These are phyloP conservation scores for Micrastur ruficollis DNA, from an alignment of 2,797 vertebrate genomes.

Conservation along the genomic window DNA sequence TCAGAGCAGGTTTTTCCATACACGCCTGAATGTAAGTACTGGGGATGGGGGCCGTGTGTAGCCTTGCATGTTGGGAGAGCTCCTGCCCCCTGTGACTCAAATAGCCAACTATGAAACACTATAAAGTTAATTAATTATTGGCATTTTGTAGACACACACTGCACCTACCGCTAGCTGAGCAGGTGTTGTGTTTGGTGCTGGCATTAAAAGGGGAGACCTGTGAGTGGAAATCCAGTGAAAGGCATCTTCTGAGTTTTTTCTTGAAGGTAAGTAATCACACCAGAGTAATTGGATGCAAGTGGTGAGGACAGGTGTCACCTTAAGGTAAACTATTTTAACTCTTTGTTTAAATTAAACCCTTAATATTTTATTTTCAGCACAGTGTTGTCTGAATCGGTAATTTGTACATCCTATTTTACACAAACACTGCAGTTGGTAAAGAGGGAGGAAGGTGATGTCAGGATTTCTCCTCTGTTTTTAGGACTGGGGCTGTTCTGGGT, in stretches of 20 bases:
- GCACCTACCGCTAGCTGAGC: rapidly evolving
- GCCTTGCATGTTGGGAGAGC: not conserved
- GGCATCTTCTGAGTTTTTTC: not conserved
- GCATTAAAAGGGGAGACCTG: not conserved
- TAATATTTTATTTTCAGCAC: not conserved
- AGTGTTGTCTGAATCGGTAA: not conserved
- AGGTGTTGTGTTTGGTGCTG: not conserved
- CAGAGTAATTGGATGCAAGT: not conserved
- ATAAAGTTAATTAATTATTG: rapidly evolving
- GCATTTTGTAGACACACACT: rapidly evolving
- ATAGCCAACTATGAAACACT: rapidly evolving
- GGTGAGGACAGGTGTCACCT: not conserved
- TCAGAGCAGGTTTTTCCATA: not conserved
- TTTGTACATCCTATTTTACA: not conserved
- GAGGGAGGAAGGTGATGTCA: not conserved
- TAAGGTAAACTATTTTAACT: not conserved
- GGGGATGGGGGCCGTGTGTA: not conserved
- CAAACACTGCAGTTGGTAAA: not conserved
- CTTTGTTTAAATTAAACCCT: not conserved
- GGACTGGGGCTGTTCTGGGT: not conserved
- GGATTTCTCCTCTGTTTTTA: not conserved
- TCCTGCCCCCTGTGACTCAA: rapidly evolving
- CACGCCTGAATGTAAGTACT: rapidly evolving
- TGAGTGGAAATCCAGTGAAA: not conserved
- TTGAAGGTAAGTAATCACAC: not conserved